Base-by-base conservation (phyloP, 2,113 vertebrate species). In the Gnathonemus longibarbis region DNA sequence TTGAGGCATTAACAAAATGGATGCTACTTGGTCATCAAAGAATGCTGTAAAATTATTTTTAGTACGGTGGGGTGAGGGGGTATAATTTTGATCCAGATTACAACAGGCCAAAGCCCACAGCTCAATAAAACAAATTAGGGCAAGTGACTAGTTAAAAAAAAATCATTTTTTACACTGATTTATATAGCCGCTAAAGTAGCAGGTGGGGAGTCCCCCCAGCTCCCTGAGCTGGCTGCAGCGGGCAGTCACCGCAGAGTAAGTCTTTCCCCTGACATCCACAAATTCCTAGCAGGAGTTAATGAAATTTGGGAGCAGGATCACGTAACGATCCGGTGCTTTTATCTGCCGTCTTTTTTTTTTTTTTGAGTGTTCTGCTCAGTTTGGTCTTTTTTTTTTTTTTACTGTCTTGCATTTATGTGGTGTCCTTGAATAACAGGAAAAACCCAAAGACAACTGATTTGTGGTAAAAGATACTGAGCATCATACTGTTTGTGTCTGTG, bases 401-500 rank as follows among this genome's bases (percentile, higher is more conserved):
- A 66, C 62, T 46, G 62, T 90, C 53, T 86, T 50, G 31, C 15
- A 13, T 87, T 88, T 87, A 87, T 77, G 62, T 52, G 48, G n/a
- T 39, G 89, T 9, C 48, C 84, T 50, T 74, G 58, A 87, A 90
- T 90, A 21, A 62, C 45, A 66, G 45, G 19, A 21, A n/a, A 31
- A 48, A 85, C 42, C 58, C 50, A 85, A 66, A 87, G 58, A n/a
- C 19, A 45, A 48, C 31, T 19, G n/a, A 39, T 56, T 13, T 56
- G 17, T 52, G 85, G 24, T 56, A 35, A n/a, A 52, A 7, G 7
- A 53, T 27, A 31, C 74, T 11, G 35, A 80, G 74, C 35, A 19
- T 80, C 31, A 80, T 42, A 39, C 17, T 80, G 13, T 77, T 1
- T 39, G 9, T 70, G n/a, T 56, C 5, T 56, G 17, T 53, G 27